Base-by-base conservation (phyloP, 2,113 vertebrate species). In the Myocastor coypus region DNA sequence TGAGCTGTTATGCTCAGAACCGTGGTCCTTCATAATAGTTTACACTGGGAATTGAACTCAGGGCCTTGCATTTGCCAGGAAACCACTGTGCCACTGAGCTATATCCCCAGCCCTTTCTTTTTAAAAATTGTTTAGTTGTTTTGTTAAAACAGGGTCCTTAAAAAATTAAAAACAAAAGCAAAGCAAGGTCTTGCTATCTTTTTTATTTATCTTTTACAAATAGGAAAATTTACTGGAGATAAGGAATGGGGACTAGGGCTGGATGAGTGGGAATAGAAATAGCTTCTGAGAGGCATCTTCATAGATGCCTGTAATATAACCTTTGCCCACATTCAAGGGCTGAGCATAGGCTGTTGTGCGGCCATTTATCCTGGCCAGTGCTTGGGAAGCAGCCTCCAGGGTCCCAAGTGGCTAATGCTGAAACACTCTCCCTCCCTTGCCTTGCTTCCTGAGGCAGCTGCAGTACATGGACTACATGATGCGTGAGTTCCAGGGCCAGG, bases 381-480 rank as follows among this genome's bases (percentile, higher is more conserved):
- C 42, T 64, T n/a, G 0, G 30, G 50, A 89, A 55, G 46, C 63
- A 42, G 64, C 71, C 26, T 75, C 55, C 42, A 78, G 26, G 13
- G 12, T 42, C 26, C 73, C 42, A 30, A 2, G 63, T 86, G 57
- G 57, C 9, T 46, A 52, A 42, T 7, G 12, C 37, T 2, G 17
- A 46, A 8, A 68, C 1, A 1, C 24, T 10, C 26, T 69, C 14
- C 40, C 64, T 16, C 32, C 78, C 19, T 77, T 4, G 7, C 2
- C 1, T 78, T 93, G 66, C 71, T 89, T 89, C 34, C 64, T 0
- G 86, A 96, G 94, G 63, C 92, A 98, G 96, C 93, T 94, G 5
- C 91, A 94, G 9, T 97, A 92, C 1, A 61, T 98, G 98, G 95
- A 92, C 32, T 95, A 37, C 4, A 46, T 97, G 95, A 91, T 98